Percentiles rank a stretch among this genome's conserved stretches.
Conservation (phyloP, 2,888 invertebrate species). For the Scrobipalpa atriplicella region DNA sequence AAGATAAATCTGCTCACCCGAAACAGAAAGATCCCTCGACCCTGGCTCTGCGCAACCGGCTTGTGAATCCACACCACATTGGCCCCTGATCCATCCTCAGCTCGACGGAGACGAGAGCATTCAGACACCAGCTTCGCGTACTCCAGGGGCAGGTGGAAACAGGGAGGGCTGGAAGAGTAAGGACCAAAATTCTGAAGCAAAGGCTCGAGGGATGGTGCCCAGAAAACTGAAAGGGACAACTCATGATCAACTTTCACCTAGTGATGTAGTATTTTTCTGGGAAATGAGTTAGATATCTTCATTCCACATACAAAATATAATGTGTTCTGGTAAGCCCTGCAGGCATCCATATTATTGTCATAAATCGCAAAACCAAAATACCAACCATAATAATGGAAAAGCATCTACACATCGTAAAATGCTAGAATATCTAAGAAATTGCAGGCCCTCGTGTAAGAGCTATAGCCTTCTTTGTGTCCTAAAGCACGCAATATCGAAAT, state of each 20-base stretch:
- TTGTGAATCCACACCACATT: conserved; percentile 93
- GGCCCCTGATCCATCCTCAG: conserved; percentile 67
- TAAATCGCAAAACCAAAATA: not conserved
- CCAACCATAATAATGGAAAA: not conserved
- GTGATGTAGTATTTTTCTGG: no score
- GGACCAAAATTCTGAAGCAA: no score
- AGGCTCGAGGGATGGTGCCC: no score
- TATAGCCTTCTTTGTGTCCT: not conserved
- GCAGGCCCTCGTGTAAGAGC: conserved; percentile 13
- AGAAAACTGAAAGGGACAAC: no score
- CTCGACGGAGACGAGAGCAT: conserved; percentile 82
- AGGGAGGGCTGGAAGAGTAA: conserved; percentile 84
- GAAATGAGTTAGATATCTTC: no score
- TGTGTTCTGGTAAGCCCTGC: no score
- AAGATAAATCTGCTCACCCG: conserved; percentile 75
- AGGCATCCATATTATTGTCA: no score
- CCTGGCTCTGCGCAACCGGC: conserved; percentile 93
- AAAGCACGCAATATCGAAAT: conserved; percentile 23
- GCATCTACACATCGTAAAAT: conserved; percentile 10
- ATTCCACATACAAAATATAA: no score
- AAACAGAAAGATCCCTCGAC: conserved; percentile 92
- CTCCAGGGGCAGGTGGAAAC: conserved; percentile 92
- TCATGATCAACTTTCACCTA: no score
- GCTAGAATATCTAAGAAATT: not conserved
- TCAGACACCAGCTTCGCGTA: conserved; percentile 92